Conservation (phyloP, 2,113 vertebrate genomes). For the Sinocyclocheilus maitianheensis region DNA sequence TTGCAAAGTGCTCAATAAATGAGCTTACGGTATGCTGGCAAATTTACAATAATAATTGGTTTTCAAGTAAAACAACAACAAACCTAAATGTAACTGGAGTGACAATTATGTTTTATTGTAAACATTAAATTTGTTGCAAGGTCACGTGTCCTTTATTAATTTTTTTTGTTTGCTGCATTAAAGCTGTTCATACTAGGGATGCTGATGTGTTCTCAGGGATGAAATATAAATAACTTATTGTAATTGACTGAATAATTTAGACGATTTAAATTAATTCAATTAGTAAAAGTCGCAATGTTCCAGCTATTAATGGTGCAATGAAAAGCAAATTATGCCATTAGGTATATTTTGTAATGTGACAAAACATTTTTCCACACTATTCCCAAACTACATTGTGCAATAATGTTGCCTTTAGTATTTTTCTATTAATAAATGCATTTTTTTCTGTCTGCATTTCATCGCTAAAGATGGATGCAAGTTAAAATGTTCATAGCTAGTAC, state of each 20-base stretch:
- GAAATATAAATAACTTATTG: not conserved
- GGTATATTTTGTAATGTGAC: not conserved
- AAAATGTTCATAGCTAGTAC: not conserved
- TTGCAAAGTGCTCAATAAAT: not conserved
- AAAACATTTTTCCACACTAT: not conserved
- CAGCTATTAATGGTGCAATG: not conserved
- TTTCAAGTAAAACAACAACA: not conserved
- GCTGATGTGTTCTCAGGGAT: not conserved
- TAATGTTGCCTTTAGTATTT: not conserved
- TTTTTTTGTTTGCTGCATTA: not conserved
- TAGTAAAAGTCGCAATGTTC: not conserved
- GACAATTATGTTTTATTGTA: not conserved
- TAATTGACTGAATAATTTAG: not conserved
- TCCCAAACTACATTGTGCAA: not conserved
- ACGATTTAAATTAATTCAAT: not conserved
- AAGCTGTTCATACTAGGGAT: not conserved
- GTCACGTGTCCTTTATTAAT: not conserved
- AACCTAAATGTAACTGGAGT: not conserved
- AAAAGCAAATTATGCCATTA: not conserved
- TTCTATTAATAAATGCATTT: not conserved
- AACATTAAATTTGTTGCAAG: not conserved
- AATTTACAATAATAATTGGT: not conserved
- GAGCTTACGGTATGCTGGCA: not conserved
- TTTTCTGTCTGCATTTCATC: not conserved
- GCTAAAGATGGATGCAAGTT: not conserved